Evolutionary conservation across 2,888 invertebrate species (phyloP).

Genomic region (Caenorhabditis afra): DNA sequence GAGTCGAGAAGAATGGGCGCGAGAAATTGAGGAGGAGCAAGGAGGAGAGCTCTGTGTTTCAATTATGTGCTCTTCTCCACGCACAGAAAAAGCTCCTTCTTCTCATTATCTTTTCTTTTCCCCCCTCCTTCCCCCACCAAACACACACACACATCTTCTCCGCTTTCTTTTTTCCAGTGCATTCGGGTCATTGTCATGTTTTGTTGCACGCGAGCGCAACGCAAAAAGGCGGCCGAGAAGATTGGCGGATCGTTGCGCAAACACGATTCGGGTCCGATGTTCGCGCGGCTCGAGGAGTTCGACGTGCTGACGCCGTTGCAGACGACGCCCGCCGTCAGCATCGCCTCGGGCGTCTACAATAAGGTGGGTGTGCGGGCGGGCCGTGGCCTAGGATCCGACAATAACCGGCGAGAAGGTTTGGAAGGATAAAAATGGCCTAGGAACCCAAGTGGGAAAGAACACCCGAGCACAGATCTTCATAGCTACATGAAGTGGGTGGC

Average conservation of each 20-base stretch:
- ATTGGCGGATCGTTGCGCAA: constrained; percentile 54
- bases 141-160: too few relatives aligned
- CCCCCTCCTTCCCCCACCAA: constrained; percentile 2
- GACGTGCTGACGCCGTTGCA: constrained; percentile 76
- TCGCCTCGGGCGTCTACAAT: constrained; percentile 28
- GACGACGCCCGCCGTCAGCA: constrained; percentile 65
- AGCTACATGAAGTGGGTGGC: too few relatives aligned
- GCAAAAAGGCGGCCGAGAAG: constrained; percentile 57
- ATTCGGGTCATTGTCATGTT: constrained; percentile 63
- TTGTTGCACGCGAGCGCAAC: constrained; percentile 61
- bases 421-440: too few relatives aligned
- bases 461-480: too few relatives aligned
- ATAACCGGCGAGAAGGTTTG: too few relatives aligned
- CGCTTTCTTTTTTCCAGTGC: constrained; percentile 50
- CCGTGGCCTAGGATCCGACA: too few relatives aligned
- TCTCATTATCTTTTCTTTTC: constrained; percentile 38
- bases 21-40: neutral
- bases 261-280: constrained; percentile 68
- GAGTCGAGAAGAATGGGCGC: neutral
- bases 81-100: constrained; percentile 1
- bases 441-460: too few relatives aligned
- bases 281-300: constrained; percentile 78
- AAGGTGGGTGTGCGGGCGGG: constrained; percentile 8
- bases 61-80: constrained; percentile 52
- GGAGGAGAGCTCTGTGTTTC: constrained; percentile 8